Evolutionary conservation across 2,113 vertebrate species (phyloP).

Genomic region (Pelecanus crispus): DNA sequence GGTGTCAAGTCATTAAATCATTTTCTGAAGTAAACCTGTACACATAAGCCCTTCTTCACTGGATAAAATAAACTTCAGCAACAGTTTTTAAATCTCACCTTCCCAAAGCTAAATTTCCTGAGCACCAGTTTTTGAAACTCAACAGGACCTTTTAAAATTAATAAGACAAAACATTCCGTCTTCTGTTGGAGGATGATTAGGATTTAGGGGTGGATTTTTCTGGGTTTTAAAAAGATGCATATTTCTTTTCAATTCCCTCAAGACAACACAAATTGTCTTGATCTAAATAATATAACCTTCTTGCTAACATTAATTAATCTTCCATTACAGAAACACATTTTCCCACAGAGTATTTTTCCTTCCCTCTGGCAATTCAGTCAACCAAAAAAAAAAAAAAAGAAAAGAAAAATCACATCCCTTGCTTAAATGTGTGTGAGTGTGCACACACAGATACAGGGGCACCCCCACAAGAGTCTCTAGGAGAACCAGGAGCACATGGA

Average conservation of each 20-base stretch:
- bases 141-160: neutral
- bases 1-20: neutral
- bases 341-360: neutral
- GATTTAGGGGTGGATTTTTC: neutral
- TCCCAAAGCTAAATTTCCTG: neutral
- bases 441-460: neutral
- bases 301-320: slow-evolving; percentile 38
- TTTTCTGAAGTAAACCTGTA: neutral
- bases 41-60: neutral
- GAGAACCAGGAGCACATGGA: neutral
- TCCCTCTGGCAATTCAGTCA: slow-evolving; percentile 19
- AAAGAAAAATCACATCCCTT: neutral
- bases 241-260: neutral
- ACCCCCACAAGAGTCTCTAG: neutral
- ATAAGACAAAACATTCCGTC: neutral
- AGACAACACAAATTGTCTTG: neutral
- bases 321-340: neutral
- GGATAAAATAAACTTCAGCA: neutral
- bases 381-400: neutral
- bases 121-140: neutral
- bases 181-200: neutral
- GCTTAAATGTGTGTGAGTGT: neutral
- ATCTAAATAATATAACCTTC: slow-evolving; percentile 25
- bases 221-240: neutral
- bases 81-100: neutral